Evolutionary conservation across 2,113 vertebrate species (phyloP), one percentile per base, ranked within the genome.

Genomic region (Geothlypis trichas): DNA sequence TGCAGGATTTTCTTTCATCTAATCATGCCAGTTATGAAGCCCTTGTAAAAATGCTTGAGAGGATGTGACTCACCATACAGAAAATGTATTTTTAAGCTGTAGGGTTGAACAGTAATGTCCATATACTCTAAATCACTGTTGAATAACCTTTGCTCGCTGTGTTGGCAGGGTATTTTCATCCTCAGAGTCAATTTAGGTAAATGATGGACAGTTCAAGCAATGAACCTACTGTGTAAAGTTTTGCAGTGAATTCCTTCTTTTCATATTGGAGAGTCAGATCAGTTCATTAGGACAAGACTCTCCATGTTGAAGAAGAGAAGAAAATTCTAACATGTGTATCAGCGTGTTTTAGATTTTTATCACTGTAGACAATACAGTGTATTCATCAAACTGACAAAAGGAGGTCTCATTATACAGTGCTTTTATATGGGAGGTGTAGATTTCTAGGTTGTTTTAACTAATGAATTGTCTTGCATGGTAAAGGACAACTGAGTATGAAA

Each of bases 401-500:
- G 52, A 24, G 10, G 17, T 51, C 78, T 76, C 19, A 22, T 69
- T 87, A 26, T 67, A n/a, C 47, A 15, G 30, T 52, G 33, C 24
- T 61, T 26, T 69, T 88, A 35, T n/a, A 65, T 15, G n/a, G 33
- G 44, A 91, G 44, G 20, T 85, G 58, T 76, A 52, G 66, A 68
- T 81, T 84, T 81, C 68, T 84, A 35, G 49, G 4, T 63, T 42
- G 42, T 95, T 44, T 91, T 78, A 86, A 52, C 21, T 97, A 96
- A 96, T 97, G 67, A 96, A 95, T 97, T 97, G 83, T 87, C 81
- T 96, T 59, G 76, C 88, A 20, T 91, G 78, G 94, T 92, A 95
- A 96, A 97, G 95, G 95, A 97, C 95, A 96, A 93, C 90, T 75
- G 86, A 91, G 89, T 95, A 90, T 94, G 87, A 97, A 97, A 97